A percentile compares a stretch with the other conserved stretches of the same genome.
Evolutionary conservation across 2,113 vertebrate species (phyloP).

Genomic region (Pedionomus torquatus): DNA sequence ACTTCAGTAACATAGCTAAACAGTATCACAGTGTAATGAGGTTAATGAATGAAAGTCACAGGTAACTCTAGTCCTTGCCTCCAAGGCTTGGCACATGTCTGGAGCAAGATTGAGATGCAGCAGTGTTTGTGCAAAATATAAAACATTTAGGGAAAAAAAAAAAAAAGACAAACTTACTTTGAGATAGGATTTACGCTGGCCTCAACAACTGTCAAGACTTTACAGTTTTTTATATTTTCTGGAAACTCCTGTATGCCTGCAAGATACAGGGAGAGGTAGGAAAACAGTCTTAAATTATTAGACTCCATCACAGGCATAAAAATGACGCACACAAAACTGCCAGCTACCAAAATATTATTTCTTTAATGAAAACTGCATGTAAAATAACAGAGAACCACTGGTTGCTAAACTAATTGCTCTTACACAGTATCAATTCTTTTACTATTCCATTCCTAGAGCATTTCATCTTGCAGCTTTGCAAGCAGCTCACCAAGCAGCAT

Average conservation of each 20-base stretch:
- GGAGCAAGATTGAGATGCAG: not conserved
- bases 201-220: slow-evolving; percentile 92
- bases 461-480: not conserved
- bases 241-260: slow-evolving; percentile 99
- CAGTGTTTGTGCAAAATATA: not conserved
- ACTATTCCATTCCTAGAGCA: not conserved
- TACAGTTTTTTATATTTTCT: slow-evolving; percentile 99
- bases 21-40: not conserved
- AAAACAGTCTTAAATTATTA: not conserved
- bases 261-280: not conserved
- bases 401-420: not conserved
- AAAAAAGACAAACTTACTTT: slow-evolving; percentile 84
- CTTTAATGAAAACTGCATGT: not conserved
- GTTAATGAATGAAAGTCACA: not conserved
- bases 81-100: not conserved
- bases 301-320: not conserved
- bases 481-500: not conserved
- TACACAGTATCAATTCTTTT: not conserved
- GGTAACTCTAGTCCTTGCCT: not conserved
- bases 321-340: not conserved
- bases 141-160: not conserved
- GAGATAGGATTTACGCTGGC: slow-evolving; percentile 99
- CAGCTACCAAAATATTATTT: not conserved
- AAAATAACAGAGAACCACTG: not conserved
- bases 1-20: not conserved